Percentiles rank a stretch among this genome's conserved stretches.
Conservation (phyloP, 2,888 invertebrate genomes). For the Aporophyla nigra region DNA sequence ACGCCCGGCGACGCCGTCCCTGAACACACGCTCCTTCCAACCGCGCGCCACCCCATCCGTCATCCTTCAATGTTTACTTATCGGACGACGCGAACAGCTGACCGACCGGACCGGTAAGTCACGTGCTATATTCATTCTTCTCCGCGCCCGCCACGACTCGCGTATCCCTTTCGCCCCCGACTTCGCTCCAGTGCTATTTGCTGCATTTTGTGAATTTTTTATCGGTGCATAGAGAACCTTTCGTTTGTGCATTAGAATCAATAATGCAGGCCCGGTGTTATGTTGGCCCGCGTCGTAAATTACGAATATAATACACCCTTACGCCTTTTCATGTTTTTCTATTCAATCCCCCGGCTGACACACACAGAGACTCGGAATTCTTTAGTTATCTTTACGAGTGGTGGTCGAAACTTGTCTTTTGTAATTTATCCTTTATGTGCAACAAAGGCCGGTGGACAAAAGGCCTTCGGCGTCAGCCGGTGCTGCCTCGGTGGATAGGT, state of each 20-base stretch:
- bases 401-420: conserved; percentile 84
- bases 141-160: conserved; percentile 66
- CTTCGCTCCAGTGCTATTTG: conserved; percentile 60
- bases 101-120: conserved; percentile 90
- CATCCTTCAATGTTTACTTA: conserved; percentile 89
- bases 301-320: conserved; percentile 87
- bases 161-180: conserved; percentile 56
- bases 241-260: conserved; percentile 82
- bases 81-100: conserved; percentile 89
- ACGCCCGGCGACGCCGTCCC: conserved; percentile 90
- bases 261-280: conserved; percentile 83
- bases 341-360: conserved; percentile 80
- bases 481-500: conserved; percentile 75
- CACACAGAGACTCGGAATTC: conserved; percentile 80
- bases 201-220: conserved; percentile 76
- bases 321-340: conserved; percentile 85
- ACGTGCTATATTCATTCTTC: conserved; percentile 82
- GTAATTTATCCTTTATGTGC: conserved; percentile 88
- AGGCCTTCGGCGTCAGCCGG: conserved; percentile 79
- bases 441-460: conserved; percentile 86
- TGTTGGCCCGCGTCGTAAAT: conserved; percentile 84
- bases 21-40: conserved; percentile 82
- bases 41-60: conserved; percentile 82
- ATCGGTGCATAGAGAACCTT: conserved; percentile 74
- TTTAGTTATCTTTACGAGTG: conserved; percentile 88